These are phyloP conservation scores for Portevinia maculata DNA, from an alignment of 2,888 invertebrate species.

Conservation along the genomic window DNA sequence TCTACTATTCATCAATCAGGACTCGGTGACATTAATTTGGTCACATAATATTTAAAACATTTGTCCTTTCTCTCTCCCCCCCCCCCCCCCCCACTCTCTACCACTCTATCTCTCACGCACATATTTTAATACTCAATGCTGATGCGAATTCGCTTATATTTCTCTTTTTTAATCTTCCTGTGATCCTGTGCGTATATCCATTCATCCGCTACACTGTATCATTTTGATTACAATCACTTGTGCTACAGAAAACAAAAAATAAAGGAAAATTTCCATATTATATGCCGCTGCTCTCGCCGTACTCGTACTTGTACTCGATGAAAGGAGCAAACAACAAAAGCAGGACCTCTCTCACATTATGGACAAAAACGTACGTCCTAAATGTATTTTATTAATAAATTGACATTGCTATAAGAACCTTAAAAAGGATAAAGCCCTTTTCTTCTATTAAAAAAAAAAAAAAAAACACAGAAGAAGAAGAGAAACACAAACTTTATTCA, in stretches of 20 bases:
- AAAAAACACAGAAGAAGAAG: constrained; percentile 7
- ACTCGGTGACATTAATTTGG: constrained; percentile 10
- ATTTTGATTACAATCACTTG: constrained; percentile 66
- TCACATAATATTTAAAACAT: neutral
- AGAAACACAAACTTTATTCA: constrained; percentile 7
- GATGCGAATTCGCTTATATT: neutral
- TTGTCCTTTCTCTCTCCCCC: too few species aligned
- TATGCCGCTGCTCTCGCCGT: neutral
- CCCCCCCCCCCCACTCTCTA: too few species aligned
- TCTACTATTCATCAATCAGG: neutral
- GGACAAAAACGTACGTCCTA: constrained; percentile 36
- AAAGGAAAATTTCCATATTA: constrained; percentile 34
- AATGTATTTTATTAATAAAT: constrained; percentile 61
- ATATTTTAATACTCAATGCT: neutral
- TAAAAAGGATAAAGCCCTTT: constrained; percentile 57
- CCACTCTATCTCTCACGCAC: neutral
- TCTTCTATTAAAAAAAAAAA: constrained; percentile 32
- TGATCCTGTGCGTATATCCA: constrained; percentile 41
- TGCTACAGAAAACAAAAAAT: constrained; percentile 5
- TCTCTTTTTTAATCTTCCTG: constrained; percentile 20
- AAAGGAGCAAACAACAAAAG: constrained; percentile 13
- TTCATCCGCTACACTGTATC: constrained; percentile 55
- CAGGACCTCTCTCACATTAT: constrained; percentile 28
- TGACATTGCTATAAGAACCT: constrained; percentile 53
- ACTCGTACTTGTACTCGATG: neutral